These are phyloP conservation scores for Crax fasciolata DNA, from an alignment of 2,797 vertebrate genomes.

Conservation along the genomic window DNA sequence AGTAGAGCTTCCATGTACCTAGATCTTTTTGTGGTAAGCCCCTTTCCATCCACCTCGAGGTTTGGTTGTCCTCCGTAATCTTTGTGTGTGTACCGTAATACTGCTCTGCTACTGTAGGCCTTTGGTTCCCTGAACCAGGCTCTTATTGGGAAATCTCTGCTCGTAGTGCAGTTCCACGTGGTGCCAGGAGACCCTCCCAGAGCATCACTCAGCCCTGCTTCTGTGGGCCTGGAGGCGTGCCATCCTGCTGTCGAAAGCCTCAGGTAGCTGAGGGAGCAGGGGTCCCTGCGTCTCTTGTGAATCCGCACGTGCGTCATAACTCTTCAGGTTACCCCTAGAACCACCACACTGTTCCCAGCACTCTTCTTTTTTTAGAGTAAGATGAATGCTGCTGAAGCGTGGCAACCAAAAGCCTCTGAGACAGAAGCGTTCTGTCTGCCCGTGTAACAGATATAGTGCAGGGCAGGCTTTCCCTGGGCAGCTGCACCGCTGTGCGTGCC, in stretches of 20 bases:
- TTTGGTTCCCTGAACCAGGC: neutral
- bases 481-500: neutral
- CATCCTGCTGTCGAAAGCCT: neutral
- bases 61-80: constrained; percentile 26
- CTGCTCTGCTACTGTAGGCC: neutral
- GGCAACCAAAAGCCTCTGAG: neutral
- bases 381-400: constrained; percentile 15
- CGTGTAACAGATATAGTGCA: neutral
- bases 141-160: neutral
- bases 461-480: neutral
- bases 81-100: neutral
- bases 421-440: constrained; percentile 1
- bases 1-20: neutral
- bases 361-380: constrained; percentile 53
- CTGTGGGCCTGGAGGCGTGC: neutral
- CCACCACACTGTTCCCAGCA: constrained; percentile 24
- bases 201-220: constrained; percentile 38
- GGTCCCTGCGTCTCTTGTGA: neutral
- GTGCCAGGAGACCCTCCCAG: constrained; percentile 37
- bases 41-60: constrained; percentile 1
- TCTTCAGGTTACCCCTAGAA: neutral
- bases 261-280: neutral
- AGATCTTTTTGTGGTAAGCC: constrained; percentile 25
- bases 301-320: neutral
- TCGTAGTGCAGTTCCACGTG: neutral